phyloP scores from a whole-genome alignment of 2,113 vertebrate genomes.

The Kryptolebias marmoratus region DNA sequence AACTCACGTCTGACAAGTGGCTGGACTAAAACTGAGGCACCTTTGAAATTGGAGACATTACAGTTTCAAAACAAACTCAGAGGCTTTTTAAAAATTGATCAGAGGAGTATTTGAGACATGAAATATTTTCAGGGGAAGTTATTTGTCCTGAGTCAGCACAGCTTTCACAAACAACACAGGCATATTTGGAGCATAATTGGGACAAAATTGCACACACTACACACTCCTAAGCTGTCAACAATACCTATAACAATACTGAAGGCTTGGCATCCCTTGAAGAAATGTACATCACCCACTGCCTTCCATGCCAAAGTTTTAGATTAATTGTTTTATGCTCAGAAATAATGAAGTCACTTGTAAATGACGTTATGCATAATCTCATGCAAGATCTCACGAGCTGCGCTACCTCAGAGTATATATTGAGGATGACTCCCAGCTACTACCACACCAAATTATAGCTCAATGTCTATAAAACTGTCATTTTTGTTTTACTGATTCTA shows the following conservation, averaged over 20 bases:
- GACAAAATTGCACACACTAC: background rate
- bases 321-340: no score
- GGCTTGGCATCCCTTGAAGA: no score
- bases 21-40: slow-evolving; percentile 42
- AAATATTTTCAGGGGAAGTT: background rate
- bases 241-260: background rate
- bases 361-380: no score
- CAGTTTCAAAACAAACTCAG: slow-evolving; percentile 19
- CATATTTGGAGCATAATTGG: background rate
- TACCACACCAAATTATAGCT: no score
- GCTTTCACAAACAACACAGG: background rate
- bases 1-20: slow-evolving; percentile 46
- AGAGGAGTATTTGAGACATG: background rate
- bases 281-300: no score
- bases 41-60: slow-evolving; percentile 38
- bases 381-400: no score
- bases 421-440: no score
- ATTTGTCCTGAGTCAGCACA: slow-evolving; percentile 19
- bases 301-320: no score
- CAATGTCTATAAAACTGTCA: no score
- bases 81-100: background rate
- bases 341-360: no score
- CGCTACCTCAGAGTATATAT: no score
- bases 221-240: background rate
- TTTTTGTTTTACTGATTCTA: no score